These are phyloP conservation scores for Cinara cedri DNA, from an alignment of 2,888 invertebrate genomes.

Conservation along the genomic window DNA sequence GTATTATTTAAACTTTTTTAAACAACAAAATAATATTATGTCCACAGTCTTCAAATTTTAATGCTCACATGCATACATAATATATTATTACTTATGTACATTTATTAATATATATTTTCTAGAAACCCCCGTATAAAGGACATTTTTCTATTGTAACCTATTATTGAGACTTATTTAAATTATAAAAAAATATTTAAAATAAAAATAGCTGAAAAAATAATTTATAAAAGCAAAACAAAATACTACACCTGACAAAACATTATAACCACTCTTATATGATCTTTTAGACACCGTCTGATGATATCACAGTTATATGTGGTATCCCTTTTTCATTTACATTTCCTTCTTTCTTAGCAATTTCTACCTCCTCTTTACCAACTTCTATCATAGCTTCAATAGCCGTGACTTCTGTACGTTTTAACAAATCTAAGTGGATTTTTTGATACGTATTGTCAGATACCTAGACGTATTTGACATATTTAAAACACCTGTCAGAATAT, in stretches of 20 bases:
- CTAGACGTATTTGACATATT: background rate
- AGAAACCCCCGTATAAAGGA: too few relatives aligned
- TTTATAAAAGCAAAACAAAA: too few relatives aligned
- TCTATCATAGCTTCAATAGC: background rate
- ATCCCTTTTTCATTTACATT: background rate
- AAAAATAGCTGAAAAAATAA: too few relatives aligned
- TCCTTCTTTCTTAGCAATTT: background rate
- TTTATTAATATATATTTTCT: too few relatives aligned
- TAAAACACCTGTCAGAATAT: background rate
- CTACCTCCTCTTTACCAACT: background rate
- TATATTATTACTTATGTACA: too few relatives aligned
- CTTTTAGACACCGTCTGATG: slow-evolving; percentile 15
- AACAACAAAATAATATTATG: too few relatives aligned
- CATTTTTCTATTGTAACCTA: too few relatives aligned
- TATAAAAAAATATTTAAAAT: too few relatives aligned
- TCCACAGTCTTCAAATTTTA: too few relatives aligned
- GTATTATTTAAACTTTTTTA: too few relatives aligned
- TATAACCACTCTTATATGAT: slow-evolving; percentile 16
- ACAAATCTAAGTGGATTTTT: background rate
- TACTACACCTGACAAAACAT: slow-evolving; percentile 11
- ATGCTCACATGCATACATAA: too few relatives aligned
- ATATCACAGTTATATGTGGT: background rate
- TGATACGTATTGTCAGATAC: background rate
- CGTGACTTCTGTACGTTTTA: background rate
- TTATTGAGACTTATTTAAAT: too few relatives aligned